Evolutionary conservation across 2,888 invertebrate genomes (phyloP), one percentile per base, ranked within the genome.

Genomic region (Lithophane socia): DNA sequence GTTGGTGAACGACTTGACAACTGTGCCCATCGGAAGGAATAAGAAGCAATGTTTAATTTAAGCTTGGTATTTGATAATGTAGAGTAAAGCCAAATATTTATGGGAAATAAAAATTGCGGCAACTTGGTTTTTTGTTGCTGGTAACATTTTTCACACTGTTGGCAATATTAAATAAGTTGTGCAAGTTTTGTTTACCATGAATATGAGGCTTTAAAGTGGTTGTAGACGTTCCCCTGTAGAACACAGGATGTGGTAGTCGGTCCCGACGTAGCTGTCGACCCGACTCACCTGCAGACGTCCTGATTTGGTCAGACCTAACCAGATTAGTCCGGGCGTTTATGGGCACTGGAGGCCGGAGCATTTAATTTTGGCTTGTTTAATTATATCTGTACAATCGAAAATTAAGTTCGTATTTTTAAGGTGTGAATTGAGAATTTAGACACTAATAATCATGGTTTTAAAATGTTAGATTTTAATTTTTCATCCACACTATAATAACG

Each of bases 21-120:
- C 84, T 85, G 85, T 83, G 86, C 88, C 88, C 88, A 81, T 87
- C 88, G 81, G 61, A 82, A 61, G 60, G 70, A 85, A 75, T 13
- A 58, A 79, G n/a, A 85, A 73, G 77, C 69, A 71, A 85, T 77
- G 67, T 74, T 75, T 75, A 65, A 71, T 86, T 84, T 86, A 77
- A 82, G 73, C 60, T 76, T 70, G 69, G 54, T 81, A 73, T 82
- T 73, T 68, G n/a, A 66, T 74, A 58, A 56, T 72, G 60, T 82
- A 68, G 60, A 72, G 37, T 37, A 16, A 65, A 58, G 75, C 44
- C 65, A 12, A 21, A 37, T 75, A 29, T 65, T 65, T 37, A n/a
- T 24, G 54, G n/a, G 1, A 24, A 52, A 47, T 13, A 21, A 73
- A 52, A n/a, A 24, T 13, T 24, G 24, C 58, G 2, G 29, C 18